phyloP scores from a whole-genome alignment of 2,797 vertebrate genomes.

The Channa striata region DNA sequence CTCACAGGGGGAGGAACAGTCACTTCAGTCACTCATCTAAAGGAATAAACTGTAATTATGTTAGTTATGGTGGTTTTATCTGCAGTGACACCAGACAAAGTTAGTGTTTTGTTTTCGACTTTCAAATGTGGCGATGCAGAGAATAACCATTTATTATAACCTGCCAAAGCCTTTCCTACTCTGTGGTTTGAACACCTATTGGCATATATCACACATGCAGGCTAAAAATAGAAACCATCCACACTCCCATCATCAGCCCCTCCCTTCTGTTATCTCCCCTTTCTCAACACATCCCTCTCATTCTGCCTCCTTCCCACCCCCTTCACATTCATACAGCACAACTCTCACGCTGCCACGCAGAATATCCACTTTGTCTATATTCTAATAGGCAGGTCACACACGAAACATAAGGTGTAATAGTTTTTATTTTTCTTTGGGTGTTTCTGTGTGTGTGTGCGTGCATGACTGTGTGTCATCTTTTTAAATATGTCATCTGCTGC shows the following conservation, averaged over 20 bases:
- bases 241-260: slow-evolving; percentile 72
- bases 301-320: slow-evolving; percentile 51
- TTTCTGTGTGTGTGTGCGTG: slow-evolving; percentile 4
- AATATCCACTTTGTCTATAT: slow-evolving; percentile 2
- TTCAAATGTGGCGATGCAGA: slow-evolving; percentile 34
- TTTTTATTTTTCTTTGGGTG: neutral
- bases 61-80: slow-evolving; percentile 33
- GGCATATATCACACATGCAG: slow-evolving; percentile 77
- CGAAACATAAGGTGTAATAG: slow-evolving; percentile 19
- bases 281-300: slow-evolving; percentile 69
- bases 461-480: slow-evolving; percentile 52
- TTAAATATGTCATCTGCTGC: slow-evolving; percentile 60
- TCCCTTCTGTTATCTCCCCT: slow-evolving; percentile 69
- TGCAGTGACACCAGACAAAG: slow-evolving; percentile 20
- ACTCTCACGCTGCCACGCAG: slow-evolving; percentile 13
- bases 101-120: slow-evolving; percentile 18
- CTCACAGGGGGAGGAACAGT: slow-evolving; percentile 38
- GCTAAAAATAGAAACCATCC: slow-evolving; percentile 80
- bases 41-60: slow-evolving; percentile 45
- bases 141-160: slow-evolving; percentile 8
- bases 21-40: slow-evolving; percentile 51
- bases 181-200: slow-evolving; percentile 71
- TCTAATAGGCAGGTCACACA: neutral
- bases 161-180: slow-evolving; percentile 40
- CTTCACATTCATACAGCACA: slow-evolving; percentile 45